Conservation (phyloP, 2,797 vertebrate species). For the Oreochromis mossambicus region DNA sequence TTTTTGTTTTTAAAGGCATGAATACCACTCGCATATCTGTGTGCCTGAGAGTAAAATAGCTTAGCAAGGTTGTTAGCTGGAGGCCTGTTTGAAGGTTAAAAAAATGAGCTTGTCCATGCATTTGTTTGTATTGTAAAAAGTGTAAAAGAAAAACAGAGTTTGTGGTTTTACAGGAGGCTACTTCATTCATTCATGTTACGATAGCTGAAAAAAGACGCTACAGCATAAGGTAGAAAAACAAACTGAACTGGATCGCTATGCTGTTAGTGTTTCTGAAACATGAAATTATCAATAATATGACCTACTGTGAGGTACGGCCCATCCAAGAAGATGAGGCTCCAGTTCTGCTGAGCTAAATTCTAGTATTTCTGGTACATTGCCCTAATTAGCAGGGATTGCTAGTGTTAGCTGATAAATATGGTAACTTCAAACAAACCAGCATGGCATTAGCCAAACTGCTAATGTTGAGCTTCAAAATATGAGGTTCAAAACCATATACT, state of each 20-base stretch:
- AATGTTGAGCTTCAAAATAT: neutral
- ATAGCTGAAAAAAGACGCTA: neutral
- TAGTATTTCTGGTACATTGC: neutral
- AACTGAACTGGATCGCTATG: accelerated
- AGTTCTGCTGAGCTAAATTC: neutral
- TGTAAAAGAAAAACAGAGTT: neutral
- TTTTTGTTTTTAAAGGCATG: neutral
- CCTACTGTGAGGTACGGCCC: accelerated
- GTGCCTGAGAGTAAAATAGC: neutral
- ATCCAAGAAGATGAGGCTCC: neutral
- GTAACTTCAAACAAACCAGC: neutral
- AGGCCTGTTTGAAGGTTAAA: neutral
- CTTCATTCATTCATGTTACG: neutral
- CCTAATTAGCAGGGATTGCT: neutral
- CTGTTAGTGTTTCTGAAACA: neutral
- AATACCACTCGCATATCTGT: neutral
- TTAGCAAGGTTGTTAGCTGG: neutral
- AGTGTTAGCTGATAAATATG: neutral
- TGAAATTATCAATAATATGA: neutral
- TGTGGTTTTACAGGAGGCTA: neutral
- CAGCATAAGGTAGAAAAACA: neutral
- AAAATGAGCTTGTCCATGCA: neutral
- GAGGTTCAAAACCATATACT: neutral
- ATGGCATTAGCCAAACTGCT: neutral
- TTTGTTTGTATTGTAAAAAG: neutral